Base-by-base conservation (phyloP, 2,888 invertebrate genomes). In the Volucella zonaria region DNA sequence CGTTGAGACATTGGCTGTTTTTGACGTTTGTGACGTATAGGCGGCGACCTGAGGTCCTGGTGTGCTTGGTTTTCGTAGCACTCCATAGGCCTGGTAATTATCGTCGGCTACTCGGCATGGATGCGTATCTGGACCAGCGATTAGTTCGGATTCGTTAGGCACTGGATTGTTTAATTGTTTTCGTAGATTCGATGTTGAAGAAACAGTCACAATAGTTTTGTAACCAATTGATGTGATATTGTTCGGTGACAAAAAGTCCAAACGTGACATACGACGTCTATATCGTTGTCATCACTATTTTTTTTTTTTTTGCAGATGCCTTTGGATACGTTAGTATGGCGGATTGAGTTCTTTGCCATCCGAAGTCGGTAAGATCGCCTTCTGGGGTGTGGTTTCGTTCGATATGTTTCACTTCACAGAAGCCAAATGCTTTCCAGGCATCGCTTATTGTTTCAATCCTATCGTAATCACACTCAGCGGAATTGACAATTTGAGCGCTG, bases 341-440 rank as follows among this genome's bases (percentile, higher is more conserved):
- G 89, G 90, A 89, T 75, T 90, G 91, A 8, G 90, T 88, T 59
- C 92, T 89, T n/a, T n/a, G n/a, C n/a, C n/a, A n/a, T n/a, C n/a
- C n/a, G n/a, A n/a, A n/a, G n/a, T n/a, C n/a, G n/a, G n/a, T n/a
- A n/a, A n/a, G n/a, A n/a, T n/a, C n/a, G n/a, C n/a, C n/a, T n/a
- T n/a, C n/a, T n/a, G n/a, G n/a, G n/a, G n/a, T n/a, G n/a, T n/a
- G n/a, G n/a, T n/a, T n/a, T n/a, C n/a, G n/a, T n/a, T n/a, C n/a
- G n/a, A n/a, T n/a, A n/a, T n/a, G n/a, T n/a, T n/a, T n/a, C n/a
- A n/a, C n/a, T n/a, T n/a, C n/a, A n/a, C n/a, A n/a, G n/a, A n/a
- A n/a, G n/a, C n/a, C n/a, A 82, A 96, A 93, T 0, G 96, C 96
- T 89, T 94, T 95, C 96, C 96, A 96, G 9, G 96, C 96, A 88